Evolutionary conservation across 2,888 invertebrate genomes (phyloP), one percentile per base, ranked within the genome.

Genomic region (Ectemnius continuus): DNA sequence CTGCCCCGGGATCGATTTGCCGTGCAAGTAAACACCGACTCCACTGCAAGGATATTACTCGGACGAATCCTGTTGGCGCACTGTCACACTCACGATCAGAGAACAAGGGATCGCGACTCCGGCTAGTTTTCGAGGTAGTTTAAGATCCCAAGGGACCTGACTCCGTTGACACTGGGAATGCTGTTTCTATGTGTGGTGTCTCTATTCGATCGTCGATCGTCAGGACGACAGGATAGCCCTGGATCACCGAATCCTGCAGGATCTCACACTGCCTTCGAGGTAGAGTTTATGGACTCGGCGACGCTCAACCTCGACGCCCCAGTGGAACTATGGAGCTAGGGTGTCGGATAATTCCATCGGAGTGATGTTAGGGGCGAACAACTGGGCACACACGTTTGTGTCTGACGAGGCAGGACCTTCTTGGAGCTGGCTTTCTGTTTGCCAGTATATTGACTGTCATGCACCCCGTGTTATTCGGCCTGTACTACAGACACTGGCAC

Each of bases 361-460:
- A 3, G 47, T 67, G 76, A 65, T 76, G 75, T 68, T 61, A 70
- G 66, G 74, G 64, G 79, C 75, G 75, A 81, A 81, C 61, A 64
- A 70, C 68, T 68, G 67, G 65, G 75, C 80, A 76, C 78, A 75
- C 80, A 78, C 81, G 80, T 69, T 81, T 70, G 72, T 28, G 70
- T 36, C 74, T 67, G 47, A 13, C 36, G 78, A 28, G 65, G 47
- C 69, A 66, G 75, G 70, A 65, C 70, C 79, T 73, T 61, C 65
- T 78, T 79, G 81, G 82, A 82, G 82, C 80, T 85, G 80, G 74
- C 80, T 81, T 71, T 81, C 82, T 83, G 84, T 86, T 86, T 84
- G 85, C 80, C 61, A 73, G 78, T 73, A 83, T 83, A 84, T 84
- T 85, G 89, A 89, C 88, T 88, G 85, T 73, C 78, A 70, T 86